Percentiles rank a stretch among this genome's conserved stretches.
Conservation (phyloP, 2,888 invertebrate species). For the Brenthis ino region DNA sequence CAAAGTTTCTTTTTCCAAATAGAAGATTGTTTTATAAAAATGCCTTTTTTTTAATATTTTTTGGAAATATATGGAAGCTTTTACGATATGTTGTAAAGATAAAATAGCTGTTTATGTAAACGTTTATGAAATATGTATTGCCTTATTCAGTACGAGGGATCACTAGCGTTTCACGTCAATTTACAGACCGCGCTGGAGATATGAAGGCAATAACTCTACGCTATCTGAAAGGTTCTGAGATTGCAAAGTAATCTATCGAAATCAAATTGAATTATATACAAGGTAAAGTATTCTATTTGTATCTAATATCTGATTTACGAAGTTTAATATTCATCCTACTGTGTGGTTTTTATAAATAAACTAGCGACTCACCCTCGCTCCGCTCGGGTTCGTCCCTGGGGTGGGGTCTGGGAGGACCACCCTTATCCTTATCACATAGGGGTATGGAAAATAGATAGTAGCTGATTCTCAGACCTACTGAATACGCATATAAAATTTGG, state of each 20-base stretch:
- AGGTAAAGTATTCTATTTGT: not conserved
- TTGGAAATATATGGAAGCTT: not conserved
- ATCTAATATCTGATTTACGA: not conserved
- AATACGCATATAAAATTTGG: no score
- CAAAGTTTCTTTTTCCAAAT: no score
- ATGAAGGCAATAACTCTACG: slow-evolving; percentile 67
- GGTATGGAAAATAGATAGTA: no score
- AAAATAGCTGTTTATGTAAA: slow-evolving; percentile 36
- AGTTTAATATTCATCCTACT: no score
- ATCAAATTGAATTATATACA: slow-evolving; percentile 33
- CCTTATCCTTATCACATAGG: no score
- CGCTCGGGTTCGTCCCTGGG: no score
- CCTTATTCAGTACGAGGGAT: slow-evolving; percentile 58
- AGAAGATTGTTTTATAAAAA: no score
- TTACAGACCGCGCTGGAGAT: slow-evolving; percentile 57
- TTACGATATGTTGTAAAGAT: slow-evolving; percentile 25
- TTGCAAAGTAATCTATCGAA: slow-evolving; percentile 55
- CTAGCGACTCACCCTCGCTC: no score
- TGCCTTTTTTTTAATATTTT: no score
- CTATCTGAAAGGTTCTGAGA: slow-evolving; percentile 66
- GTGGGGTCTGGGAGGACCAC: no score
- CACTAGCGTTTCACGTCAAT: slow-evolving; percentile 65
- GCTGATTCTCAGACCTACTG: no score
- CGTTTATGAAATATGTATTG: slow-evolving; percentile 60
- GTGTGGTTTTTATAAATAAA: no score